Base-by-base conservation (phyloP, 2,888 invertebrate genomes). In the Embidobia sp. region DNA sequence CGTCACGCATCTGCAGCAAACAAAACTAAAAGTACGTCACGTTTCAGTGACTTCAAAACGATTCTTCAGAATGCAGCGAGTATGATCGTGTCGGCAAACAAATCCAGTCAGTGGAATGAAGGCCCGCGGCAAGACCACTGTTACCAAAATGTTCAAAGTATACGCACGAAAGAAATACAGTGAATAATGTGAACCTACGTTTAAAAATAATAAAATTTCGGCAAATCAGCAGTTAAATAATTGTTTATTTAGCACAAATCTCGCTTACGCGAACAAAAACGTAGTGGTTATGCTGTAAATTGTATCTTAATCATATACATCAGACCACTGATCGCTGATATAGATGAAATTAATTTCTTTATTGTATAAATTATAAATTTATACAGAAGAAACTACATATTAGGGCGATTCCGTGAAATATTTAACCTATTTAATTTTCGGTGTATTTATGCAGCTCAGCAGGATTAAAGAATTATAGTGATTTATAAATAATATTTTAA, bases 31-130 rank as follows among this genome's bases (percentile, higher is more conserved):
- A 77, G 72, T 64, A 77, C 69, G 73, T 73, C 79, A 82, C 86
- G 86, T 85, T 80, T 86, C 87, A 87, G 79, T 88, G 87, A 85
- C 79, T 87, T 79, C 84, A 82, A 85, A 87, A 87, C 85, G 88
- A 86, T 88, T 87, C 88, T 89, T 86, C 84, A 85, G 81, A 84
- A 83, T 74, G 83, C 85, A 86, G 80, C 85, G 83, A 85, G 83
- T 79, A 82, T 81, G 84, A 83, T 83, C 84, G 84, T 88, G 88
- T 89, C 85, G 85, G 88, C 84, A 88, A 89, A 88, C 88, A 88
- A 81, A 88, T 83, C 83, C 87, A 84, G 74, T 83, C 84, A 84
- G 81, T 83, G 82, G 85, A 85, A 82, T 78, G 78, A 77, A 77
- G 70, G 75, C 77, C 77, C 57, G 53, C 76, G 74, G 79, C 74